These are phyloP conservation scores for Zeuzera pyrina DNA, from an alignment of 2,888 invertebrate species.

Conservation along the genomic window DNA sequence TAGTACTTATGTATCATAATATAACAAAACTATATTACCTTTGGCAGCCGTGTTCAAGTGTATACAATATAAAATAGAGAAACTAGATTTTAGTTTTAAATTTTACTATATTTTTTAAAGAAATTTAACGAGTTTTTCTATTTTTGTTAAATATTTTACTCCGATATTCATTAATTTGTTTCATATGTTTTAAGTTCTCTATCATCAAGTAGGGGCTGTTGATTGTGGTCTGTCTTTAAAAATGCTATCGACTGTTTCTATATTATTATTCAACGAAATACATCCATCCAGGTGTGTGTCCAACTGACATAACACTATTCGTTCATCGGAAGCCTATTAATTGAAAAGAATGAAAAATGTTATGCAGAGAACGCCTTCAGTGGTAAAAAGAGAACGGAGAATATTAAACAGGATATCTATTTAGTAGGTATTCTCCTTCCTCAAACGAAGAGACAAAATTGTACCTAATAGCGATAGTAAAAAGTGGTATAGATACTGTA, in stretches of 20 bases:
- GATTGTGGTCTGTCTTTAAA: conserved; percentile 27
- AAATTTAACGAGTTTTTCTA: conserved; percentile 5
- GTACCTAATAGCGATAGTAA: too few relatives aligned
- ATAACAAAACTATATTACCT: conserved; percentile 32
- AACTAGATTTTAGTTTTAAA: conserved; percentile 8
- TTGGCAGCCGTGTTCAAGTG: conserved; percentile 38
- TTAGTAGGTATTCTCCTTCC: too few relatives aligned
- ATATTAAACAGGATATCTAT: too few relatives aligned
- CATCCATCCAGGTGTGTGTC: too few relatives aligned
- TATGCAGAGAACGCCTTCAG: too few relatives aligned
- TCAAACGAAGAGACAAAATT: too few relatives aligned
- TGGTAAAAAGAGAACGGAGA: too few relatives aligned
- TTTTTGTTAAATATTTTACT: not conserved
- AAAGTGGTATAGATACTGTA: too few relatives aligned
- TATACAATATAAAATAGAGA: conserved; percentile 13
- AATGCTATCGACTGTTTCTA: conserved; percentile 35
- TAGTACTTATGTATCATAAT: too few relatives aligned
- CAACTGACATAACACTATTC: too few relatives aligned
- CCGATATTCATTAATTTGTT: conserved; percentile 2
- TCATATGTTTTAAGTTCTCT: not conserved
- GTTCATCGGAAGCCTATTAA: too few relatives aligned
- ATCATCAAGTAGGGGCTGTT: conserved; percentile 25
- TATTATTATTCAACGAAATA: conserved; percentile 13
- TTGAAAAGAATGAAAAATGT: too few relatives aligned
- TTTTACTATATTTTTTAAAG: conserved; percentile 10